These are phyloP conservation scores for Drosophila tripunctata DNA, from an alignment of 2,888 invertebrate genomes.

Conservation along the genomic window DNA sequence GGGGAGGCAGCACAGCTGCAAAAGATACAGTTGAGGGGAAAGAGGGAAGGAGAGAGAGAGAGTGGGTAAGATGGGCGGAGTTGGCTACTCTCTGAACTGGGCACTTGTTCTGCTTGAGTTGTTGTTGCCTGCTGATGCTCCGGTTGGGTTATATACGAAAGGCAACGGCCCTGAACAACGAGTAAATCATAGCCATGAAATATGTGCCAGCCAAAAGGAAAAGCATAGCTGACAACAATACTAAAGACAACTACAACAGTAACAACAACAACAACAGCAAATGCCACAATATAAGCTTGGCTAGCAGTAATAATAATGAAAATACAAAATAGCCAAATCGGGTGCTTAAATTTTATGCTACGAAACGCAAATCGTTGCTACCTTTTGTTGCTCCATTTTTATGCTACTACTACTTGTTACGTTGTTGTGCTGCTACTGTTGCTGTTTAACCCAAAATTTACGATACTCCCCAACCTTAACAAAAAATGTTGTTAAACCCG, in stretches of 20 bases:
- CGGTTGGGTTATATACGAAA: conserved; percentile 32
- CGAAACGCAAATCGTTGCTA: conserved; percentile 50
- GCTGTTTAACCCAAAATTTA: conserved; percentile 63
- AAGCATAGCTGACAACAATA: conserved; percentile 41
- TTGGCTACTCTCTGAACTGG: conserved; percentile 45
- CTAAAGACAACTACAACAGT: conserved; percentile 13
- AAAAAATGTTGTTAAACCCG: conserved; percentile 33
- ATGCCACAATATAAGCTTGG: conserved; percentile 25
- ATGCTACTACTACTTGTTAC: conserved; percentile 42
- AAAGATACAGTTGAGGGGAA: too few species aligned
- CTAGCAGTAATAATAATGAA: conserved; percentile 70
- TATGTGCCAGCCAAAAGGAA: conserved; percentile 67
- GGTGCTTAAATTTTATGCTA: conserved; percentile 63
- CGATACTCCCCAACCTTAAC: conserved; percentile 48
- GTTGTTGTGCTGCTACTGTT: conserved; percentile 23
- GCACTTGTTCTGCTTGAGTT: conserved; percentile 76
- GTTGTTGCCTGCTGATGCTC: conserved; percentile 37
- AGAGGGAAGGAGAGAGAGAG: neutral
- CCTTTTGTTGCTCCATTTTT: conserved; percentile 56
- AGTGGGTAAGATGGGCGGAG: conserved; percentile 5
- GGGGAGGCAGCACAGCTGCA: too few species aligned
- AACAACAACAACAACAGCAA: neutral
- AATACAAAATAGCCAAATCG: conserved; percentile 65
- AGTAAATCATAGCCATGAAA: conserved; percentile 79
- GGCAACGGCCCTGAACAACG: conserved; percentile 76